A percentile compares a stretch with the other conserved stretches of the same genome.
Evolutionary conservation across 1,140 invertebrate genomes (phyloP).

Genomic region (Chironomus striatipennis): DNA sequence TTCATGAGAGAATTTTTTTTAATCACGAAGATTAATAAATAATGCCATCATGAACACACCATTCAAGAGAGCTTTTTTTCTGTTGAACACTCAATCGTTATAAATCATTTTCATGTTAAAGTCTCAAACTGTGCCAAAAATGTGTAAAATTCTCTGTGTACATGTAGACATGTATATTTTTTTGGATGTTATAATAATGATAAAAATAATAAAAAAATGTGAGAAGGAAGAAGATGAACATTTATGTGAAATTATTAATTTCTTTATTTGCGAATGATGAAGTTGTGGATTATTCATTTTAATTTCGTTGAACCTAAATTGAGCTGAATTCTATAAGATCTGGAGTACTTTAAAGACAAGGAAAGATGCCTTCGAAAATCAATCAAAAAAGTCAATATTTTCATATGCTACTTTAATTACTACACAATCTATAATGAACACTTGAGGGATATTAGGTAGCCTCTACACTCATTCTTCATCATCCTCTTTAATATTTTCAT

Average conservation of each 20-base stretch:
- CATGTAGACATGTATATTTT: not conserved
- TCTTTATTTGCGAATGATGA: too few species aligned
- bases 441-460: not conserved
- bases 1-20: not conserved
- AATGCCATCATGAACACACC: not conserved
- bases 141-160: conserved; percentile 7
- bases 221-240: not conserved
- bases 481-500: too few species aligned
- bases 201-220: not conserved
- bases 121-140: conserved; percentile 12
- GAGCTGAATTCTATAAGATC: too few species aligned
- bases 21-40: conserved; percentile 24
- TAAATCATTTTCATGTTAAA: conserved; percentile 23
- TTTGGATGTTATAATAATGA: not conserved
- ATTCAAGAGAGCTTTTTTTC: not conserved
- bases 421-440: too few species aligned
- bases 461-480: too few species aligned
- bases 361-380: not conserved
- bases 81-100: conserved; percentile 10
- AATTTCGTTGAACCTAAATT: too few species aligned
- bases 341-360: too few species aligned
- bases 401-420: too few species aligned
- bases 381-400: too few species aligned
- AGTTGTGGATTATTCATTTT: not conserved
- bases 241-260: too few species aligned